Percentiles rank a stretch among this genome's conserved stretches.
These are phyloP conservation scores for Aegithalos caudatus DNA, from an alignment of 2,113 vertebrate genomes.

Conservation along the genomic window DNA sequence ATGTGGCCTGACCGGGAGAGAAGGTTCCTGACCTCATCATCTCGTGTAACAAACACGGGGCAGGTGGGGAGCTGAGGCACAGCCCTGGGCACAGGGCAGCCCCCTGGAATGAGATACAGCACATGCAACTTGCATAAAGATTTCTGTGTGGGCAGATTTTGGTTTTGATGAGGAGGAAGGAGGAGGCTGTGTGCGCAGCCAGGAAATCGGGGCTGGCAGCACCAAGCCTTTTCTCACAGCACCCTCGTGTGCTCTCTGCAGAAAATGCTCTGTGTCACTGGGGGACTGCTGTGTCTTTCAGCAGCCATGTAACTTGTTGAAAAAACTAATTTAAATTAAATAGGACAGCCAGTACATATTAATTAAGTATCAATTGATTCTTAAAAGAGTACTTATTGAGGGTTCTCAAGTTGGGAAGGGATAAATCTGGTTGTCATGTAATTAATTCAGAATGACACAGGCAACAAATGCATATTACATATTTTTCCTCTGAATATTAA, in stretches of 20 bases:
- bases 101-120: neutral
- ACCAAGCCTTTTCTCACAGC: constrained; percentile 53
- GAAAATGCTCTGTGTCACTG: neutral
- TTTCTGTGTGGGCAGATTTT: neutral
- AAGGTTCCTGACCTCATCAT: constrained; percentile 29
- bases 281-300: neutral
- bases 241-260: constrained; percentile 55
- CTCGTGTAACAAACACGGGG: neutral
- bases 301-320: neutral
- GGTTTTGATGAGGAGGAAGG: neutral
- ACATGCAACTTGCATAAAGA: neutral
- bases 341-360: constrained; percentile 63
- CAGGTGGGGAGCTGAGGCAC: neutral
- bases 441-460: constrained; percentile 67
- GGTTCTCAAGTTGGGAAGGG: constrained; percentile 62
- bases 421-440: constrained; percentile 64
- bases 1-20: neutral
- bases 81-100: neutral
- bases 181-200: neutral
- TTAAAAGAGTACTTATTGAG: constrained; percentile 69
- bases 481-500: constrained; percentile 62
- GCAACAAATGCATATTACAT: constrained; percentile 48
- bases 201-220: neutral
- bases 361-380: constrained; percentile 75
- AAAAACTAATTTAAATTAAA: constrained; percentile 70